Conservation (phyloP, 2,113 vertebrate species). For the Arvicanthis niloticus region DNA sequence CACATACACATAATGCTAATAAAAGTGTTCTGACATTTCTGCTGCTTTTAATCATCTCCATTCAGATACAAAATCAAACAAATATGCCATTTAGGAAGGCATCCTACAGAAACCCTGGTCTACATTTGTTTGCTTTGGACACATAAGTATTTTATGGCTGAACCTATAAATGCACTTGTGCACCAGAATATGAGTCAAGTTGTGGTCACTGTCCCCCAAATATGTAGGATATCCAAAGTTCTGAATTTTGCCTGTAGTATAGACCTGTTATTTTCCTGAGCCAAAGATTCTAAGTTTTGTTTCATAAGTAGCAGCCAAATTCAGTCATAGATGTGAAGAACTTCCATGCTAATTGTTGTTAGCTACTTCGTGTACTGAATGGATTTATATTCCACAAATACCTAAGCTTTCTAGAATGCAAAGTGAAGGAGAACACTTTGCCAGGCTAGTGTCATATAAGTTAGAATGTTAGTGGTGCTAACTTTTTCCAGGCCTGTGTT, state of each 20-base stretch:
- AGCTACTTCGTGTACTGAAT: no score
- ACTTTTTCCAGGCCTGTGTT: not conserved
- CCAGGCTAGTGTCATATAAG: not conserved
- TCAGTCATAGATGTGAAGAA: not conserved
- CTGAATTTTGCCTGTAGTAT: not conserved
- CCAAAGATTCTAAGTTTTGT: not conserved
- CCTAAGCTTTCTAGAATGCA: not conserved
- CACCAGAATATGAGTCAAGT: not conserved
- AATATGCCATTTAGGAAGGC: not conserved
- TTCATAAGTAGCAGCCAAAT: not conserved
- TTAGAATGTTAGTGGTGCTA: not conserved
- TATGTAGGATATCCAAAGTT: not conserved
- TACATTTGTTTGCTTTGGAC: not conserved
- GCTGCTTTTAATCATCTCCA: not conserved
- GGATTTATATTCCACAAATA: not conserved
- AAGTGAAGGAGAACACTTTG: not conserved
- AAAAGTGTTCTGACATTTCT: not conserved
- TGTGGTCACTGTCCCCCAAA: not conserved
- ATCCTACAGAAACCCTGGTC: not conserved
- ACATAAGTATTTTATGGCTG: not conserved
- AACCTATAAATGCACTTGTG: not conserved
- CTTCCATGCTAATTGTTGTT: not conserved
- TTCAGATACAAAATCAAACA: not conserved
- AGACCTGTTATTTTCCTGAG: not conserved
- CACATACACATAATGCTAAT: no score